These are phyloP conservation scores for Synaphobranchus kaupii DNA, from an alignment of 2,797 vertebrate genomes.

Conservation along the genomic window DNA sequence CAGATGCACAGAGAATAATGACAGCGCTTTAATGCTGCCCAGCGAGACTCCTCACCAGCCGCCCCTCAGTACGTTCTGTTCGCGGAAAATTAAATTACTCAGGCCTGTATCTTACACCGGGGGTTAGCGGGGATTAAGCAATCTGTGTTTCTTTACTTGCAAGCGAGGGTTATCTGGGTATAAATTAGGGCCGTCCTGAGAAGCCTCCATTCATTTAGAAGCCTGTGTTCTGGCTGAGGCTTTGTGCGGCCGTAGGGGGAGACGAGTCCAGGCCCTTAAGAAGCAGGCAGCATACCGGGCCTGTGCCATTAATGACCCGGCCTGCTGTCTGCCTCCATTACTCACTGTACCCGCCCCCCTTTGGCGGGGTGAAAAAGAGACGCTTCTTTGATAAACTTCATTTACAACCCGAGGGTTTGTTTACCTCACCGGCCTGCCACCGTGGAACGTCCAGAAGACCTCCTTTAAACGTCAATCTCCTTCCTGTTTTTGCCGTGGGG, in stretches of 20 bases:
- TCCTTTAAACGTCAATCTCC: not conserved
- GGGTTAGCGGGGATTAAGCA: not conserved
- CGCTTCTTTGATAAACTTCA: not conserved
- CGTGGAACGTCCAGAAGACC: not conserved
- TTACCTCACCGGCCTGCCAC: not conserved
- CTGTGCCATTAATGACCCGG: not conserved
- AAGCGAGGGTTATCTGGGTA: not conserved
- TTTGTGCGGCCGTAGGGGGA: not conserved
- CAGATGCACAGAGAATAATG: too few relatives aligned
- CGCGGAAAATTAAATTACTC: not conserved
- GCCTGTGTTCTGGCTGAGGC: not conserved
- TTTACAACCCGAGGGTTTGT: not conserved
- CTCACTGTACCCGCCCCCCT: not conserved
- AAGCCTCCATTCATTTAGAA: not conserved
- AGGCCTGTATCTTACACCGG: not conserved
- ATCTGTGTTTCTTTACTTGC: not conserved
- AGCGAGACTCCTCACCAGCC: not conserved
- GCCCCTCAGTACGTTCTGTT: not conserved
- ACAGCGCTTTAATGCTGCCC: not conserved
- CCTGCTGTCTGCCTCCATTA: slow-evolving; percentile 4
- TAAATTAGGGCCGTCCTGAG: not conserved
- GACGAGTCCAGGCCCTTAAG: not conserved
- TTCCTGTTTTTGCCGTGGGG: not conserved
- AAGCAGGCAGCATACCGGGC: not conserved
- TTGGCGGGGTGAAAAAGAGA: not conserved